Evolutionary conservation across 2,888 invertebrate species (phyloP).

Genomic region (Pandemis heparana): DNA sequence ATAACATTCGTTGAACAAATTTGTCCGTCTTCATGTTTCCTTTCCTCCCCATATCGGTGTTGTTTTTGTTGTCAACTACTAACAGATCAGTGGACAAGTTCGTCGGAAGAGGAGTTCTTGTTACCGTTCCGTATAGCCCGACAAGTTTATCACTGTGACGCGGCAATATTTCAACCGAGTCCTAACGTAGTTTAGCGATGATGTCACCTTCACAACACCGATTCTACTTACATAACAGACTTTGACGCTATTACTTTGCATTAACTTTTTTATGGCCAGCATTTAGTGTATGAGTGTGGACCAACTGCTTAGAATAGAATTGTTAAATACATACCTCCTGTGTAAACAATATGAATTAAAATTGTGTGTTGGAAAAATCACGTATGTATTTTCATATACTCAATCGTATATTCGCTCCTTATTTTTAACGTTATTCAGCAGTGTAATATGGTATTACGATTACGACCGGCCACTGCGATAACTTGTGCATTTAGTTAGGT

Average conservation of each 20-base stretch:
- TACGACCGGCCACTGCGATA: too few relatives aligned
- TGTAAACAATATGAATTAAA: too few relatives aligned
- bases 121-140: conserved; percentile 29
- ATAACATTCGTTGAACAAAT: neutral
- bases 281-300: neutral
- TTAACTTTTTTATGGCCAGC: neutral
- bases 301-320: too few relatives aligned
- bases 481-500: too few relatives aligned
- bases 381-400: too few relatives aligned
- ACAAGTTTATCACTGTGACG: conserved; percentile 39
- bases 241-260: neutral
- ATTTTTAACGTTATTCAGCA: too few relatives aligned
- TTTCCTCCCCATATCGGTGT: neutral
- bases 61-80: neutral
- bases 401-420: too few relatives aligned
- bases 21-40: neutral
- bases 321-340: too few relatives aligned
- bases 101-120: conserved; percentile 13
- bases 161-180: conserved; percentile 37
- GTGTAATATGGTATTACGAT: too few relatives aligned
- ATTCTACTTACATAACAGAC: conserved; percentile 24
- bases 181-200: conserved; percentile 30
- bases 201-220: conserved; percentile 33
- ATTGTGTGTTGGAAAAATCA: too few relatives aligned
- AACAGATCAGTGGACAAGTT: conserved; percentile 9